These are phyloP conservation scores for Cyclophora punctaria DNA, from an alignment of 2,888 invertebrate genomes.

Conservation along the genomic window DNA sequence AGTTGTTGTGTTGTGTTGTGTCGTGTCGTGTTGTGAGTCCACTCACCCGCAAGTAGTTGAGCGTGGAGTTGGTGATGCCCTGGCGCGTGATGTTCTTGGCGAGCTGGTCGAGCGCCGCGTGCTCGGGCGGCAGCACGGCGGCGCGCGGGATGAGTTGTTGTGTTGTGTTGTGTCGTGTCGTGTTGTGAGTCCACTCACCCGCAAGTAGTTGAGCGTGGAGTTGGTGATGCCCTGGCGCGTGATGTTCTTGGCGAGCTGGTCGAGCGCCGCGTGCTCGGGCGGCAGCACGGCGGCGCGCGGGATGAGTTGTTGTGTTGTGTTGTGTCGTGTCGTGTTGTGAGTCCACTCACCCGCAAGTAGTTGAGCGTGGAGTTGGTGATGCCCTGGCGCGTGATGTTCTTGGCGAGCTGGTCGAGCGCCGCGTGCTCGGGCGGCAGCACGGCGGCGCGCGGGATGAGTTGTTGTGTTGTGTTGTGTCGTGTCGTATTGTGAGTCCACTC, in stretches of 20 bases:
- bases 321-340: not conserved
- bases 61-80: constrained; percentile 97
- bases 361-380: constrained; percentile 98
- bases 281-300: constrained; percentile 89
- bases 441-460: constrained; percentile 92
- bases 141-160: constrained; percentile 92
- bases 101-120: constrained; percentile 93
- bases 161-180: not conserved
- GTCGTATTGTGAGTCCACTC: constrained; percentile 36
- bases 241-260: constrained; percentile 97
- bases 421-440: constrained; percentile 88
- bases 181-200: constrained; percentile 77
- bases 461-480: not conserved
- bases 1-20: constrained; percentile 78
- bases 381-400: constrained; percentile 98
- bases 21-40: not conserved
- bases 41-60: constrained; percentile 96
- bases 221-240: constrained; percentile 98
- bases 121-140: constrained; percentile 86
- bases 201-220: constrained; percentile 97
- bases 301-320: constrained; percentile 77
- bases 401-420: constrained; percentile 94
- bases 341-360: constrained; percentile 90
- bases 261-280: constrained; percentile 90
- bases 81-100: constrained; percentile 98